phyloP scores from a whole-genome alignment of 1,140 invertebrate species.

The Limonius californicus region DNA sequence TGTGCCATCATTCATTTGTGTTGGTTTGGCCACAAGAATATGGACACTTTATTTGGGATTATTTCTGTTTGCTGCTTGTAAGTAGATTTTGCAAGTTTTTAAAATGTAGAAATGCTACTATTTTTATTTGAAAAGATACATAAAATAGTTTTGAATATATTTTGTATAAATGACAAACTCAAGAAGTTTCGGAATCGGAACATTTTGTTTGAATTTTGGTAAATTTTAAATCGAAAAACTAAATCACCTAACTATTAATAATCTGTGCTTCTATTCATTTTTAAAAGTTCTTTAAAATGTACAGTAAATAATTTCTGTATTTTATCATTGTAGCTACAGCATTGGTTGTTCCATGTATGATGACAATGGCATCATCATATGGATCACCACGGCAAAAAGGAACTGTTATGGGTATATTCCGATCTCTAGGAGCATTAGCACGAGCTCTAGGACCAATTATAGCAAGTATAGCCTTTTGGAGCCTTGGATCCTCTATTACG shows the following conservation, averaged over 20 bases:
- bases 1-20: conserved; percentile 82
- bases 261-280: conserved; percentile 14
- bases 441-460: conserved; percentile 87
- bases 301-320: neutral
- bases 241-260: too few relatives aligned
- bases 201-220: conserved; percentile 12
- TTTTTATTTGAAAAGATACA: too few relatives aligned
- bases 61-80: conserved; percentile 86
- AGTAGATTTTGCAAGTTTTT: too few relatives aligned
- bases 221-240: neutral
- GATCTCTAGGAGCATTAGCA: conserved; percentile 90
- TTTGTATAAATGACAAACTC: too few relatives aligned
- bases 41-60: conserved; percentile 73
- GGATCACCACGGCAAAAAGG: conserved; percentile 85
- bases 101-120: too few relatives aligned
- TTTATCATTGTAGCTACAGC: conserved; percentile 69
- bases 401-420: conserved; percentile 86
- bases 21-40: conserved; percentile 62
- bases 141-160: too few relatives aligned
- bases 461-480: conserved; percentile 83
- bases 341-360: conserved; percentile 91
- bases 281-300: too few relatives aligned
- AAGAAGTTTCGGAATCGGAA: too few relatives aligned
- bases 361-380: conserved; percentile 80
- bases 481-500: conserved; percentile 66